phyloP scores from a whole-genome alignment of 1,140 invertebrate species.

The Latrodectus geometricus region DNA sequence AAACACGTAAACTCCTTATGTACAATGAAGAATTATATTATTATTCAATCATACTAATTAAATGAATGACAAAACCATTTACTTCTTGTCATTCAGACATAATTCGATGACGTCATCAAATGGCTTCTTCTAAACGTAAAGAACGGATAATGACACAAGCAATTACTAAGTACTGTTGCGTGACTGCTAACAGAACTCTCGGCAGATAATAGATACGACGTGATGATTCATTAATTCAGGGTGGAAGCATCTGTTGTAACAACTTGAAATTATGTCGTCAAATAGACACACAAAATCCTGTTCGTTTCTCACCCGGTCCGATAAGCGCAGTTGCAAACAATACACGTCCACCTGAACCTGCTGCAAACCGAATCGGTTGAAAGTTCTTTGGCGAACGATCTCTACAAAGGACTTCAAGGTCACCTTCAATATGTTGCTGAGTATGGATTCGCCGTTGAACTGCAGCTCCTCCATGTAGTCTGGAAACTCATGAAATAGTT shows the following conservation, averaged over 20 bases:
- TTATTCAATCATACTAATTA: no score
- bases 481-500: constrained; percentile 6
- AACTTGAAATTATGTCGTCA: constrained; percentile 38
- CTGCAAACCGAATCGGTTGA: constrained; percentile 37
- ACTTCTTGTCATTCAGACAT: no score
- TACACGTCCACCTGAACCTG: constrained; percentile 25
- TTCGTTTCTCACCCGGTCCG: neutral
- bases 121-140: no score
- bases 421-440: neutral
- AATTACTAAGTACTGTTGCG: no score
- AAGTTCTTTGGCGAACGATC: neutral
- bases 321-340: neutral
- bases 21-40: no score
- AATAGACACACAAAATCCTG: neutral
- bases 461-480: neutral
- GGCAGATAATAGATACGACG: constrained; percentile 7
- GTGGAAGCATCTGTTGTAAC: neutral
- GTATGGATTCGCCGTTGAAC: constrained; percentile 18
- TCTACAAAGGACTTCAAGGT: constrained; percentile 33
- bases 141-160: no score
- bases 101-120: no score
- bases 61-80: no score
- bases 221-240: constrained; percentile 26
- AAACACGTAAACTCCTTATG: no score
- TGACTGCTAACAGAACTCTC: no score